Evolutionary conservation across 2,113 vertebrate species (phyloP).

Genomic region (Bufo bufo): DNA sequence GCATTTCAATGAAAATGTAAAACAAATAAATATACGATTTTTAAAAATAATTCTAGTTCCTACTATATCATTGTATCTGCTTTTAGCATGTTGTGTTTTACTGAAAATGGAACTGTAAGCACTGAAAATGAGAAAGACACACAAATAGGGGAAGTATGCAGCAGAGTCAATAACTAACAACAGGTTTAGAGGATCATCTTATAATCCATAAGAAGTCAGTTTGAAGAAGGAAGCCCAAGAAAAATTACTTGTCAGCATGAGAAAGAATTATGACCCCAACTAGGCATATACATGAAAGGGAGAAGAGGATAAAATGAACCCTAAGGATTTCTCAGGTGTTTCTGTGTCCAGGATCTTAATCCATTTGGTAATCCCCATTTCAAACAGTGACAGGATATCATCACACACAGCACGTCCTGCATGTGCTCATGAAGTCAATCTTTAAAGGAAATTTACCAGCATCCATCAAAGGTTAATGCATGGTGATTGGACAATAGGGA

Average conservation of each 20-base stretch:
- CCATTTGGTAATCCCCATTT: slow-evolving; percentile 53
- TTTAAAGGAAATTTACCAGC: slow-evolving; percentile 21
- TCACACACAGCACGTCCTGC: slow-evolving; percentile 26
- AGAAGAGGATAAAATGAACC: slow-evolving; percentile 39
- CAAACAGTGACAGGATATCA: slow-evolving; percentile 51
- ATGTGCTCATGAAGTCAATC: background rate
- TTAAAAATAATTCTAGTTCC: background rate
- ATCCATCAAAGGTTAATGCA: slow-evolving; percentile 19
- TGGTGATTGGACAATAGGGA: slow-evolving; percentile 30
- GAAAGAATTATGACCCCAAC: slow-evolving; percentile 46
- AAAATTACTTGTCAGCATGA: slow-evolving; percentile 53
- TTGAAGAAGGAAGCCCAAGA: slow-evolving; percentile 15
- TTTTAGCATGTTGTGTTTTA: background rate
- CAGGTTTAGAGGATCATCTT: slow-evolving; percentile 39
- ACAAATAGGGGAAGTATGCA: background rate
- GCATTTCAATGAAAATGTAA: background rate
- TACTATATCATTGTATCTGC: background rate
- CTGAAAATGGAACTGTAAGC: background rate
- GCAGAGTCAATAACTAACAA: slow-evolving; percentile 46
- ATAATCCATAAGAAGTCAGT: slow-evolving; percentile 46
- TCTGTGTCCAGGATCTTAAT: slow-evolving; percentile 32
- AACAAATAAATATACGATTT: background rate
- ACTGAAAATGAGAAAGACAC: slow-evolving; percentile 5
- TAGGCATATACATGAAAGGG: slow-evolving; percentile 22
- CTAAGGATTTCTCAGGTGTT: slow-evolving; percentile 45